Evolutionary conservation across 2,888 invertebrate species (phyloP).

Genomic region (Drosophila mayaguana): DNA sequence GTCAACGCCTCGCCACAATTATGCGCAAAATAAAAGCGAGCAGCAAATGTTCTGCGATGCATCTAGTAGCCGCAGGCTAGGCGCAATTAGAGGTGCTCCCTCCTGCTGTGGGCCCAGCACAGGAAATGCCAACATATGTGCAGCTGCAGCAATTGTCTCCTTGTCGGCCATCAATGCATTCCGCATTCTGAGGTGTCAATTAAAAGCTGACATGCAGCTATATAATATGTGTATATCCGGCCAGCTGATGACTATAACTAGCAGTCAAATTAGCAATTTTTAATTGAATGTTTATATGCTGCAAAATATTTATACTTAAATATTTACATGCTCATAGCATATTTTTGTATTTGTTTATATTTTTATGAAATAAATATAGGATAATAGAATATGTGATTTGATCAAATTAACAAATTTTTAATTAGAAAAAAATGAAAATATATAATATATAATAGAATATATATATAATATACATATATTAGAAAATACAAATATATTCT

Average conservation of each 20-base stretch:
- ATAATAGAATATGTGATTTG: too few species aligned
- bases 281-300: neutral
- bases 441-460: too few species aligned
- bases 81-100: constrained; percentile 47
- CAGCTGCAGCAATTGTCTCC: constrained; percentile 57
- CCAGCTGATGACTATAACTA: constrained; percentile 2
- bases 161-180: constrained; percentile 11
- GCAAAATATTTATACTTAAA: neutral
- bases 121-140: constrained; percentile 56
- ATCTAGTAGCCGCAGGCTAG: constrained; percentile 12
- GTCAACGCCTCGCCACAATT: constrained; percentile 77
- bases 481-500: too few species aligned
- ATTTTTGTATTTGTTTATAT: too few species aligned
- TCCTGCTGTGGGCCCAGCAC: constrained; percentile 16
- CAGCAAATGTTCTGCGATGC: constrained; percentile 58
- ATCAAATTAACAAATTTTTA: too few species aligned
- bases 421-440: too few species aligned
- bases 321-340: too few species aligned
- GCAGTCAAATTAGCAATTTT: neutral
- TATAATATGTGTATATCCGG: constrained; percentile 7
- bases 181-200: constrained; percentile 25
- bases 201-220: constrained; percentile 35
- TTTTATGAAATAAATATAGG: too few species aligned
- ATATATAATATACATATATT: too few species aligned
- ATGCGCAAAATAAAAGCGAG: constrained; percentile 60